Evolutionary conservation across 2,888 invertebrate species (phyloP).

Genomic region (Ophraella communa): DNA sequence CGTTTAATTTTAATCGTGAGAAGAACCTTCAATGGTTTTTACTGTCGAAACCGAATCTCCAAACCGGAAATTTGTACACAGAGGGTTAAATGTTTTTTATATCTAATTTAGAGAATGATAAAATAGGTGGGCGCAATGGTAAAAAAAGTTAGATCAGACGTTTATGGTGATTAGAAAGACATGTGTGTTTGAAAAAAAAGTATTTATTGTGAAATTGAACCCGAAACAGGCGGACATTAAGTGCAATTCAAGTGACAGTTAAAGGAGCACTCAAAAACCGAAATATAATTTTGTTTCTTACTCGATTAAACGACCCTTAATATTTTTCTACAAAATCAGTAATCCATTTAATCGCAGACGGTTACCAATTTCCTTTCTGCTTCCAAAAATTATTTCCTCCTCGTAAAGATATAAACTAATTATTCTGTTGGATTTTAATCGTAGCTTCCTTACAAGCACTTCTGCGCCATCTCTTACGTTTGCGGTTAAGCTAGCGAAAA

Average conservation of each 20-base stretch:
- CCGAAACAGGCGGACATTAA: not conserved
- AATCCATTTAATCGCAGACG: not conserved
- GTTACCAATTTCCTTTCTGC: not conserved
- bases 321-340: not conserved
- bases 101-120: conserved; percentile 8
- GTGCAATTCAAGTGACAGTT: not conserved
- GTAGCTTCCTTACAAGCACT: no score
- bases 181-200: not conserved
- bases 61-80: conserved; percentile 39
- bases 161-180: not conserved
- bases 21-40: conserved; percentile 40
- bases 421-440: no score
- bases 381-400: not conserved
- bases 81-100: conserved; percentile 22
- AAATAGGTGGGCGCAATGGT: conserved; percentile 18
- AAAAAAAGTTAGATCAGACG: conserved; percentile 4
- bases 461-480: not conserved
- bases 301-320: not conserved
- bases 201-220: not conserved
- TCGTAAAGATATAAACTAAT: not conserved
- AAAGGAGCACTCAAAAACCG: no score
- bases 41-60: conserved; percentile 39
- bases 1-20: conserved; percentile 52
- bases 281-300: no score
- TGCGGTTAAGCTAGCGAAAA: not conserved